Percentiles rank a stretch among this genome's conserved stretches.
Conservation (phyloP, 2,888 invertebrate genomes). For the Micoletzkya japonica region DNA sequence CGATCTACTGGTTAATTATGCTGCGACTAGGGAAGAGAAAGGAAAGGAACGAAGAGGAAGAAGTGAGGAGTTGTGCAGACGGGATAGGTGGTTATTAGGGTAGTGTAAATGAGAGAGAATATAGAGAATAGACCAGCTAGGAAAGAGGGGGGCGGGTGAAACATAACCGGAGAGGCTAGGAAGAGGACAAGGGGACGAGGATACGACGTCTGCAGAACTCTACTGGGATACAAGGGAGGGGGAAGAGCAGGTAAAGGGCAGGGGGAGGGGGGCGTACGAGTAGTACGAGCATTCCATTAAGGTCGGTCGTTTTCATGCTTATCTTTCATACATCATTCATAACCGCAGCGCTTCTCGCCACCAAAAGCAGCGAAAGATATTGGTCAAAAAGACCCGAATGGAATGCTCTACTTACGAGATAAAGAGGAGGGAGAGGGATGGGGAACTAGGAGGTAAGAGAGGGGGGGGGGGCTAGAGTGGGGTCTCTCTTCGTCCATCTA, state of each 20-base stretch:
- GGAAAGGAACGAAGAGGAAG: conserved; percentile 1
- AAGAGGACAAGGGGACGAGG: not conserved
- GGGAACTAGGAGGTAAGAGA: conserved; percentile 2
- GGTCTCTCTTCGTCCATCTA: not conserved
- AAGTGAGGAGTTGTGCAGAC: not conserved
- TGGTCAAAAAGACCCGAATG: too few species aligned
- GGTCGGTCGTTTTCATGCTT: too few species aligned
- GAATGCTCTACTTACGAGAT: conserved; percentile 14
- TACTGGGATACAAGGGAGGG: not conserved
- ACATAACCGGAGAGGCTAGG: not conserved
- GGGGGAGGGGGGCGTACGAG: not conserved
- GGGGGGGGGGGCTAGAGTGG: conserved; percentile 2
- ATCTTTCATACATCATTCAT: too few species aligned
- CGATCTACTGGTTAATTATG: too few species aligned
- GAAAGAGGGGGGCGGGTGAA: not conserved
- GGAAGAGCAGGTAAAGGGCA: conserved; percentile 2
- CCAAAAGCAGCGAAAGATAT: too few species aligned
- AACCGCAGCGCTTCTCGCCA: too few species aligned
- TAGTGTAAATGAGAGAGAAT: not conserved
- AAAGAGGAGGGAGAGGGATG: conserved; percentile 10
- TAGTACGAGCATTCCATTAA: not conserved
- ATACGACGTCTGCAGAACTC: not conserved
- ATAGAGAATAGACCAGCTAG: not conserved
- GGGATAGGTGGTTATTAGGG: not conserved
- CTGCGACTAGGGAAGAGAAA: too few species aligned